Base-by-base conservation (phyloP, 2,888 invertebrate species). In the Phyto melanocephala region DNA sequence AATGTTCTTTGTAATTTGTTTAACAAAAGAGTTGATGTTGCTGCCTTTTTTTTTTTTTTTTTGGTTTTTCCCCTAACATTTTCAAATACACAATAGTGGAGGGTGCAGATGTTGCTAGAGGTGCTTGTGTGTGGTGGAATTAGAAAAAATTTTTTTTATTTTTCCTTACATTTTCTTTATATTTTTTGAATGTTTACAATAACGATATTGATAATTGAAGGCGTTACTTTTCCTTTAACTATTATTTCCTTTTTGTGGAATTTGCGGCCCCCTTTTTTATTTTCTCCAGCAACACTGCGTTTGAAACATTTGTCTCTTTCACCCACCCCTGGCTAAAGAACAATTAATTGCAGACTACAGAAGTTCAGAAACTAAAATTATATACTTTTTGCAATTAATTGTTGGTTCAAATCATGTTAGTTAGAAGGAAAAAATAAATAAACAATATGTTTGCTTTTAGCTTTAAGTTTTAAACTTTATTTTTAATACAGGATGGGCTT, bases 151-250 rank as follows among this genome's bases (percentile, higher is more conserved):
- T 58, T 28, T 5, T 28, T 5, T 5, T 6, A 28, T 28, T 56
- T 67, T 65, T 6, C 5, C 22, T 58, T 56, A 54, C 13, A 10
- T 70, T 71, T 37, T 75, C 20, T 62, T 54, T 60, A 24, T 33
- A 22, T 74, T 52, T 28, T 77, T 56, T 22, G 20, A 33, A 67
- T 82, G 65, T 75, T 70, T 79, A 63, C 54, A 78, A 62, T 54
- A 79, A 82, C 75, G 75, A 71, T 82, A 82, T 79, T 82, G 82
- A 79, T 82, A 82, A 79, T 82, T 82, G 75, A 42, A 82, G 82
- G 82, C 82, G 82, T 79, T 82, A 58, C 58, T 82, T 63, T 58
- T 50, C 65, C 63, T 52, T 75, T 54, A 70, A 62, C 70, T 33
- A 47, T 45, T 56, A 37, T 67, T 56, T 11, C 2, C 33, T 10